phyloP scores from a whole-genome alignment of 2,888 invertebrate genomes.

The Habrosyne pyritoides region DNA sequence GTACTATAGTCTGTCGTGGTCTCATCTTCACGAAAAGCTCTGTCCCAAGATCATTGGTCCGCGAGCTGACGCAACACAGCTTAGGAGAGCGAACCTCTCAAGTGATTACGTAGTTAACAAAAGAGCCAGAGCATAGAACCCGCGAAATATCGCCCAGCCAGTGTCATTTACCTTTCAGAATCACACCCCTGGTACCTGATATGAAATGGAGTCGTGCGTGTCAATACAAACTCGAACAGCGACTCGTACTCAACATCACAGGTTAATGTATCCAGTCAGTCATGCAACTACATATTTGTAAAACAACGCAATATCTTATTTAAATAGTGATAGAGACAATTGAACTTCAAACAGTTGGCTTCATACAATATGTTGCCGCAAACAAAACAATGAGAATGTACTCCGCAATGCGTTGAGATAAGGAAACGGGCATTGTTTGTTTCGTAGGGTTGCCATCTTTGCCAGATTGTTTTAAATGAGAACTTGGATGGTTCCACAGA shows the following conservation, averaged over 20 bases:
- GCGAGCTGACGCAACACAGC: too few species aligned
- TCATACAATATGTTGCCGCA: slow-evolving; percentile 16
- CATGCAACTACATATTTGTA: slow-evolving; percentile 6
- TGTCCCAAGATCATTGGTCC: too few species aligned
- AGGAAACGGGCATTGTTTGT: slow-evolving; percentile 41
- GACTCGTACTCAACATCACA: neutral
- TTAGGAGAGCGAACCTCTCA: too few species aligned
- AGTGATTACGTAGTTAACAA: too few species aligned
- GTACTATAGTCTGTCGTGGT: too few species aligned
- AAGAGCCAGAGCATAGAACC: too few species aligned
- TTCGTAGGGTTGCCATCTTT: slow-evolving; percentile 29
- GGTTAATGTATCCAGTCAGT: neutral
- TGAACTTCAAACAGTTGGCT: slow-evolving; percentile 11
- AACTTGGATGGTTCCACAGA: neutral
- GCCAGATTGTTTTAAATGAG: neutral
- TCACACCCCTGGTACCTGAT: too few species aligned
- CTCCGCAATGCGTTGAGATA: slow-evolving; percentile 37
- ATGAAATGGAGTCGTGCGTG: neutral
- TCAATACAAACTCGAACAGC: neutral
- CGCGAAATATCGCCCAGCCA: too few species aligned
- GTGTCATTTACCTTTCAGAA: too few species aligned
- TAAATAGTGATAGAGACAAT: slow-evolving; percentile 7
- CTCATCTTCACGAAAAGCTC: too few species aligned
- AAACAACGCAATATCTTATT: slow-evolving; percentile 6
- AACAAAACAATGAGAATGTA: slow-evolving; percentile 39